Base-by-base conservation (phyloP, 2,797 vertebrate genomes). In the Gobionotothen gibberifrons region DNA sequence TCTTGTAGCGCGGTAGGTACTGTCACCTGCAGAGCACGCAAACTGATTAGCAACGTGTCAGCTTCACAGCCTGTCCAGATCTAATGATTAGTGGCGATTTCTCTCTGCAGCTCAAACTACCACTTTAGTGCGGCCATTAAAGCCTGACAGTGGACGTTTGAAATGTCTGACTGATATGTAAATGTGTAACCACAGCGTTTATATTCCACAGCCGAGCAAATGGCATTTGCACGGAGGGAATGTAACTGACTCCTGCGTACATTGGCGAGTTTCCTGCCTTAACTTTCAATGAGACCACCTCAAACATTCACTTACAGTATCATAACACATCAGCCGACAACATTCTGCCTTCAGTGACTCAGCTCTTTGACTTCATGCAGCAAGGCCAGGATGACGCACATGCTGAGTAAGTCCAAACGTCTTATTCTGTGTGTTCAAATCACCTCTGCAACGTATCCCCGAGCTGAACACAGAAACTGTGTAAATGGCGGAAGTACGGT, bases 311-410 rank as follows among this genome's bases (percentile, higher is more conserved):
- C 46, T 67, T 74, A 47, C 76, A 36, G 32, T 9, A 36, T 36
- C 32, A 67, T 61, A 69, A 70, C 22, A 52, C 73, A 39, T 79
- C 70, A 64, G 46, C 60, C 63, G 65, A 68, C 39, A 26, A 68
- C 68, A 46, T 59, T 39, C 39, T 66, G 75, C 32, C 46, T 67
- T 63, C 67, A 53, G 76, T 83, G 81, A 84, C 63, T 81, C 74
- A 76, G 70, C 74, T 55, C 43, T 78, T 55, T 58, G 72, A 78
- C 57, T 85, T 76, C 43, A 39, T 67, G 71, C 71, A 13, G 68
- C 75, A 43, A 9, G 53, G 47, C 54, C 7, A 3, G 9, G 40
- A 62, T 79, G 79, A 82, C 66, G 40, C 76, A 74, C 56, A 10
- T 3, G 1, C 36, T 2, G 44, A 66, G 40, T 11, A 44, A 39